Percentiles rank a stretch among this genome's conserved stretches.
These are phyloP conservation scores for Coregonus suidteri DNA, from an alignment of 2,797 vertebrate genomes.

Conservation along the genomic window DNA sequence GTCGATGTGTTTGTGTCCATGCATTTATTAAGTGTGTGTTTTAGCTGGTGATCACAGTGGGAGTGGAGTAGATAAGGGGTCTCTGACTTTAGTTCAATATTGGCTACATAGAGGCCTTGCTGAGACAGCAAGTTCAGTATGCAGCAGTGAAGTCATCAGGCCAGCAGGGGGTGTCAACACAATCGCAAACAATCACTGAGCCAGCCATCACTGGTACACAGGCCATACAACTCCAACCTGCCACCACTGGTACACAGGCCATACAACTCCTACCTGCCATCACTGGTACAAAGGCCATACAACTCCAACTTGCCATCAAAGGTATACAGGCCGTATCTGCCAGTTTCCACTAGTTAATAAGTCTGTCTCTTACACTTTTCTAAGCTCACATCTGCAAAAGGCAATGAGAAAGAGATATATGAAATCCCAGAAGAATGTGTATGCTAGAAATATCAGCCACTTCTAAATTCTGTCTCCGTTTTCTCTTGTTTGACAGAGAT, in stretches of 20 bases:
- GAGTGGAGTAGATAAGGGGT: conserved; percentile 14
- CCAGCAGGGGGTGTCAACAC: conserved; percentile 81
- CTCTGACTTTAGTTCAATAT: conserved; percentile 45
- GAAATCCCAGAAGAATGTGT: background rate
- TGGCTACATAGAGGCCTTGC: conserved; percentile 11
- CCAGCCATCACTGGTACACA: conserved; percentile 51
- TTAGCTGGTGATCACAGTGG: conserved; percentile 4
- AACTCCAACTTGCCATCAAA: too few species aligned
- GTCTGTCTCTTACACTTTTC: background rate
- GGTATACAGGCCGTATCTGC: too few species aligned
- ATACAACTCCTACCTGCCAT: too few species aligned
- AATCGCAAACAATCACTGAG: conserved; percentile 69
- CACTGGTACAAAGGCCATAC: too few species aligned
- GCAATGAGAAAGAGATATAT: background rate
- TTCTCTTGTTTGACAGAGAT: background rate
- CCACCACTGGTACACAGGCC: too few species aligned
- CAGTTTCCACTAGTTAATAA: background rate
- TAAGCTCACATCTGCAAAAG: background rate
- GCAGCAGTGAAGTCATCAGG: conserved; percentile 70
- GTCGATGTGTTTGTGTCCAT: conserved; percentile 20
- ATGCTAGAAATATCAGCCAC: background rate
- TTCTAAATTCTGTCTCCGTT: background rate
- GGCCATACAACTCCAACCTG: background rate
- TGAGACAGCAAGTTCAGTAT: conserved; percentile 32
- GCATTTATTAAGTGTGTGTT: conserved; percentile 2